phyloP scores from a whole-genome alignment of 2,113 vertebrate genomes.

The Oncorhynchus kisutch region DNA sequence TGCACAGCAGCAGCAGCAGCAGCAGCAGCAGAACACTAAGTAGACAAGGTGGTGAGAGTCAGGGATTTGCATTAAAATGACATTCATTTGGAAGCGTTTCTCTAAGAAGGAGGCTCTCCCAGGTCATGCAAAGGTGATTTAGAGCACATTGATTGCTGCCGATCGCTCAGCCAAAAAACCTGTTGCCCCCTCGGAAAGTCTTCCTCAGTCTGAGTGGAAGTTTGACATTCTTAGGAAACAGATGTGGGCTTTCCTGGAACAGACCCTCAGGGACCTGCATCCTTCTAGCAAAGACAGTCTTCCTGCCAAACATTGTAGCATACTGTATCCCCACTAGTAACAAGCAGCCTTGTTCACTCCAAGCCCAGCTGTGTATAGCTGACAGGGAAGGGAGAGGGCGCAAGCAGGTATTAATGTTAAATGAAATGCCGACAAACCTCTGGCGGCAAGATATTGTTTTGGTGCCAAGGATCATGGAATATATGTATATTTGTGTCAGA shows the following conservation, averaged over 20 bases:
- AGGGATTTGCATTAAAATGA: neutral
- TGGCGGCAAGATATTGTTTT: no score
- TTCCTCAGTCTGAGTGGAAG: neutral
- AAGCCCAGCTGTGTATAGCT: no score
- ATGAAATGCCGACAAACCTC: no score
- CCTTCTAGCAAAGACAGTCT: neutral
- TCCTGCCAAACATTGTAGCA: conserved; percentile 6
- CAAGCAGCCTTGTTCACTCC: no score
- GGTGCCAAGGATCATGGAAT: no score
- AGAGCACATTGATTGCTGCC: neutral
- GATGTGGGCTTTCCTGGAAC: neutral
- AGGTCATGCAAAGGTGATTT: neutral
- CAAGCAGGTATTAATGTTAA: no score
- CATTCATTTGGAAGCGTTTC: neutral
- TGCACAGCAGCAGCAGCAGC: no score
- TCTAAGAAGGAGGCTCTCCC: neutral
- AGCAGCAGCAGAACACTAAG: neutral
- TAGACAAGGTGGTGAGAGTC: neutral
- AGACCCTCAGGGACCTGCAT: no score
- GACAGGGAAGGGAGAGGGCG: no score
- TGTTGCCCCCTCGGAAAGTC: neutral
- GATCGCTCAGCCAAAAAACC: neutral
- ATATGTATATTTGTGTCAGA: no score
- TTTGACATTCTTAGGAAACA: neutral
- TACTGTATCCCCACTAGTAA: conserved; percentile 4